Evolutionary conservation across 2,797 vertebrate species (phyloP), one percentile per base, ranked within the genome.

Genomic region (Cynodonichthys magdalenae): DNA sequence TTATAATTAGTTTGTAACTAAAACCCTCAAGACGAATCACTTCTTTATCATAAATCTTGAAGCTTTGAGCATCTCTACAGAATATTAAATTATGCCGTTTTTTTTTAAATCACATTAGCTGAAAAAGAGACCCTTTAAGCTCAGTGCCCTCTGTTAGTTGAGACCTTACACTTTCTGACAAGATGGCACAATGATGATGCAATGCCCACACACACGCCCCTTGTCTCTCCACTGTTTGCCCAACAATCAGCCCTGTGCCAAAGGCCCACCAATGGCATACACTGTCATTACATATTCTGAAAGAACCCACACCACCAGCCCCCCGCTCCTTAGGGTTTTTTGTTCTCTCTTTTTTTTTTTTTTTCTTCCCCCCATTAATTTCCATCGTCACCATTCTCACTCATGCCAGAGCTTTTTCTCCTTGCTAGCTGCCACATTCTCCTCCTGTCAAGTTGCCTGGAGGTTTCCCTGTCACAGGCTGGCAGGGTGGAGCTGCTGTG

Each of bases 391-490:
- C 94, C 94, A 94, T 95, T 95, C 94, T 93, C 92, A 92, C 93
- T 93, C 90, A 92, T 79, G 81, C 92, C 80, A 94, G 90, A 89
- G 93, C 94, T 80, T 92, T 58, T 94, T 91, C 89, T 87, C 95
- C 95, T 94, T 92, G 94, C 95, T 94, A 87, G 92, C 92, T 88
- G 93, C 94, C 94, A 96, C 95, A 95, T 95, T 95, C 94, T 96
- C 94, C 93, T 95, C 95, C 96, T 97, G 97, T 98, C 96, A 97
- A 92, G 95, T 93, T 93, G 95, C 95, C 94, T 93, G 92, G 95
- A 96, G 96, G 95, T 96, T 96, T 96, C 95, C 96, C 95, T 92
- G 95, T 75, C 93, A 91, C 94, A 91, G 95, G 89, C 94, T 95
- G 95, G 95, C 73, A 89, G 93, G 92, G 92, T 90, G 94, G 94